Evolutionary conservation across 2,113 vertebrate species (phyloP).

Genomic region (Balaeniceps rex): DNA sequence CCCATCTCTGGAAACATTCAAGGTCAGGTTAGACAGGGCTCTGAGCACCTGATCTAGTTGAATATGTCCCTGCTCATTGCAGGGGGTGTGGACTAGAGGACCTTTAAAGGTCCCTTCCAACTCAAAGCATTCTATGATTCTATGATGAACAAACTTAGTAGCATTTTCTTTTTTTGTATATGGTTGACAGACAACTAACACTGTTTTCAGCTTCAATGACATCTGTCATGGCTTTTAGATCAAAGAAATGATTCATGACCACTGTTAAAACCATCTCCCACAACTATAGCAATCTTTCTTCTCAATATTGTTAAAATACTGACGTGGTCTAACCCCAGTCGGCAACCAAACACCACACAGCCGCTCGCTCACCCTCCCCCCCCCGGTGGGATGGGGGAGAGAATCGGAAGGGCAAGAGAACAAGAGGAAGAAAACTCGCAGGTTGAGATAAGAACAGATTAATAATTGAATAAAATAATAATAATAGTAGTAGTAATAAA

Average conservation of each 20-base stretch:
- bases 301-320: background rate
- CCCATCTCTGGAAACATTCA: background rate
- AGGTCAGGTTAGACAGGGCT: background rate
- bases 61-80: background rate
- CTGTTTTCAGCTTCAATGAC: background rate
- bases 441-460: no score
- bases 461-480: no score
- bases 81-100: background rate
- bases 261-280: background rate
- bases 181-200: background rate
- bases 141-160: background rate
- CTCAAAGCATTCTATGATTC: background rate
- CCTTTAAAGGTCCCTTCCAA: background rate
- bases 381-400: no score
- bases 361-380: no score
- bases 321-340: no score
- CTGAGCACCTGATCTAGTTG: background rate
- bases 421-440: no score
- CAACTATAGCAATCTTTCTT: background rate
- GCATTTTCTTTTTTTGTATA: background rate
- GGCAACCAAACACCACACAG: no score
- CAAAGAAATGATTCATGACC: background rate
- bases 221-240: background rate
- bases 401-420: no score
- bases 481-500: no score